Evolutionary conservation across 53 echinoderm and acorn worm species (phyloP).

Genomic region (Echinarachnius parma): DNA sequence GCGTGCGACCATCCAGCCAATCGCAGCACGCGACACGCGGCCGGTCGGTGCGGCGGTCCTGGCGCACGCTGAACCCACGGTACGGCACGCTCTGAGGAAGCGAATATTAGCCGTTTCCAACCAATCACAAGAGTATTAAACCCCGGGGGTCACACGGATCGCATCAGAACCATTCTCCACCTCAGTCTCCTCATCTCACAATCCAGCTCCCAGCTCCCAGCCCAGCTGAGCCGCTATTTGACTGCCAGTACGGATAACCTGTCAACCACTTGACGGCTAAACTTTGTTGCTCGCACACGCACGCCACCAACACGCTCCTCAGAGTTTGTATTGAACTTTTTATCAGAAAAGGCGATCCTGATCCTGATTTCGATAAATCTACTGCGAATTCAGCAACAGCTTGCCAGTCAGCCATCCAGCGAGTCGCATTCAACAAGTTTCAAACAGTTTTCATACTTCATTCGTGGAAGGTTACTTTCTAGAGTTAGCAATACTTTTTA

Average conservation of each 20-base stretch:
- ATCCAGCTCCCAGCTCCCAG: too few relatives aligned
- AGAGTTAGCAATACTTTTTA: background rate
- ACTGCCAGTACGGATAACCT: conserved; percentile 43
- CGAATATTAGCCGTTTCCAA: conserved; percentile 41
- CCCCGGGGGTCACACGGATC: conserved; percentile 16
- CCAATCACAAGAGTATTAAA: conserved; percentile 43
- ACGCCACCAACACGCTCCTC: conserved; percentile 26
- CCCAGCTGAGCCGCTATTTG: conserved; percentile 46
- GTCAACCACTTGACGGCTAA: conserved; percentile 46
- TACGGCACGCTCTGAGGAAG: conserved; percentile 40
- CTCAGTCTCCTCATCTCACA: conserved; percentile 13
- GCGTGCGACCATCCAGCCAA: conserved; percentile 42
- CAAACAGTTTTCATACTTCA: too few relatives aligned
- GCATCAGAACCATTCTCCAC: too few relatives aligned
- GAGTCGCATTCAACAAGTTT: conserved; percentile 21
- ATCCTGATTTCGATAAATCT: too few relatives aligned
- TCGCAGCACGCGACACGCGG: conserved; percentile 54
- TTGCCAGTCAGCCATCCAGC: background rate
- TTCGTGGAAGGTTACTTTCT: too few relatives aligned
- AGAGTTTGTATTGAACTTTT: too few relatives aligned
- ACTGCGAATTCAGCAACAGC: background rate
- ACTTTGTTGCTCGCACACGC: too few relatives aligned
- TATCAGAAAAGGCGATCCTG: too few relatives aligned
- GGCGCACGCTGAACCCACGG: conserved; percentile 32
- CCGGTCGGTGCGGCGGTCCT: conserved; percentile 26